Evolutionary conservation across 2,888 invertebrate species (phyloP), one percentile per base, ranked within the genome.

Genomic region (Lasioglossum vierecki): DNA sequence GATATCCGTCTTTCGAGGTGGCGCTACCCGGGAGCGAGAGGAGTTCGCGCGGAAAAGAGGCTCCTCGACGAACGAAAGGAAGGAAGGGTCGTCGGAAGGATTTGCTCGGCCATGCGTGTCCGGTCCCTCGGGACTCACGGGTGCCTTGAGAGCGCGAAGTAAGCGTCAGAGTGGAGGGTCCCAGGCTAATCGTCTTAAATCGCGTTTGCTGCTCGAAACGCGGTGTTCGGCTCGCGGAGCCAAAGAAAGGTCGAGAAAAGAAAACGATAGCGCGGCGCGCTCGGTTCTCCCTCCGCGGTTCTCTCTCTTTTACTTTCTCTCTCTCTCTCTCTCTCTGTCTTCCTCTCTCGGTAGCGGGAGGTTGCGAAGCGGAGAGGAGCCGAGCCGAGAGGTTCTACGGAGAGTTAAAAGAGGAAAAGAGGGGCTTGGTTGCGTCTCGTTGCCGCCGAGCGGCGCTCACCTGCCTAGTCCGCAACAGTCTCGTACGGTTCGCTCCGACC

Each of bases 381-480:
- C 84, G 84, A 88, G 74, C 81, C 84, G 80, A 76, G 83, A 76
- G 79, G 81, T 76, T 83, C 83, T 68, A 77, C 82, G 83, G 86
- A 72, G 89, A 89, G 89, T 88, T 85, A 88, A 90, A 91, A 89
- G 90, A 89, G 88, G 91, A 88, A 88, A 89, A 92, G 91, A 91
- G 92, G 91, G 92, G 91, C 80, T 88, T 81, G 88, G 90, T 88
- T 91, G 89, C 90, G 87, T 78, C 84, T 77, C 87, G 89, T 86
- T 87, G 91, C 92, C 92, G 91, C 92, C 89, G 89, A 87, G 91
- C 86, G 93, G 92, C 93, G 92, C 91, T 92, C 90, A 92, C 92
- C 91, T 92, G 91, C 89, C 84, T 90, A 87, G 88, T 80, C 88
- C 82, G 89, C 89, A 90, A 91, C 90, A 91, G 91, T 91, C 91